Conservation (phyloP, 2,113 vertebrate genomes). For the Solea senegalensis region DNA sequence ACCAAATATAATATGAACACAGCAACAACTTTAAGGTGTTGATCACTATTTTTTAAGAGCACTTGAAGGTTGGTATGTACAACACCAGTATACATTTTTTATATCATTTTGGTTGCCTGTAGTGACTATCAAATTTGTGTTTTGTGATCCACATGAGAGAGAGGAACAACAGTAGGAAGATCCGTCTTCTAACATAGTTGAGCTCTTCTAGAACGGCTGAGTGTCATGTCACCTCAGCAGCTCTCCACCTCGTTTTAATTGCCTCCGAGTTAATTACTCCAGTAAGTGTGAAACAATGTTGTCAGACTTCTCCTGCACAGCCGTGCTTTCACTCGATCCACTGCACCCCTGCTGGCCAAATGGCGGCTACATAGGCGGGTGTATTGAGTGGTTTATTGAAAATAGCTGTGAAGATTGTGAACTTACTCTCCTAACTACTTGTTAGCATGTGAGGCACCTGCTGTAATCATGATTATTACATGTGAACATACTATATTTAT, state of each 20-base stretch:
- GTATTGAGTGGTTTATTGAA: constrained; percentile 57
- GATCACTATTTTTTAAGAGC: background rate
- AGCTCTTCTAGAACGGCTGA: constrained; percentile 60
- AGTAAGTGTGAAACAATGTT: constrained; percentile 81
- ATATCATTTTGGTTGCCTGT: constrained; percentile 11
- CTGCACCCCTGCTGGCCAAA: constrained; percentile 70
- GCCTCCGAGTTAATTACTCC: constrained; percentile 81
- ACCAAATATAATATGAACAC: too few relatives aligned
- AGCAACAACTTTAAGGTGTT: too few relatives aligned
- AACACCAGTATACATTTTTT: background rate
- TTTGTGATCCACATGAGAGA: constrained; percentile 27
- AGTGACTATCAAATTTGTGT: constrained; percentile 6
- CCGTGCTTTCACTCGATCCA: constrained; percentile 56
- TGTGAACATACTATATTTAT: constrained; percentile 3
- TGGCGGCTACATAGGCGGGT: constrained; percentile 51
- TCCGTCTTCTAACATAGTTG: constrained; percentile 52
- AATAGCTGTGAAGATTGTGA: constrained; percentile 42
- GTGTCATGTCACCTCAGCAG: constrained; percentile 72
- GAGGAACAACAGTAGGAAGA: constrained; percentile 55
- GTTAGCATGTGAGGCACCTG: constrained; percentile 1
- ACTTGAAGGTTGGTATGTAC: background rate
- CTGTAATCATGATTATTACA: background rate
- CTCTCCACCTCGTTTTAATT: constrained; percentile 81
- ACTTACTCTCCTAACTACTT: constrained; percentile 26
- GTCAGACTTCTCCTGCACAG: constrained; percentile 75